These are phyloP conservation scores for Falcunculus frontatus DNA, from an alignment of 2,113 vertebrate species.

Conservation along the genomic window DNA sequence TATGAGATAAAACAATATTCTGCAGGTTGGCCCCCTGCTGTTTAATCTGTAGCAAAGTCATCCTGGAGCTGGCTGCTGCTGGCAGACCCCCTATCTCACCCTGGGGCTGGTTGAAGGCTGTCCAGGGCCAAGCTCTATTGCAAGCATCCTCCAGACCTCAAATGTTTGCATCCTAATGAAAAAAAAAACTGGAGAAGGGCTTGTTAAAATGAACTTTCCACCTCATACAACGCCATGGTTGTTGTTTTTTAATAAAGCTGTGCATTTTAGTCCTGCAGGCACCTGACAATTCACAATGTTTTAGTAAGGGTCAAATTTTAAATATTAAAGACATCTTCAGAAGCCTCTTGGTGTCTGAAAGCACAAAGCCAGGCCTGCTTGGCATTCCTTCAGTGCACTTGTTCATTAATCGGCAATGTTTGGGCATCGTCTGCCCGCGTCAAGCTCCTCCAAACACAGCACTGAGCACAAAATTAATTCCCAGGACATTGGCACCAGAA, in stretches of 20 bases:
- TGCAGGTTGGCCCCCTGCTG: background rate
- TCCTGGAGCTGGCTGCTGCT: background rate
- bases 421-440: background rate
- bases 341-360: background rate
- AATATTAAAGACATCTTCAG: conserved; percentile 22
- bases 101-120: background rate
- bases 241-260: background rate
- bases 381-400: background rate
- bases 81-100: background rate
- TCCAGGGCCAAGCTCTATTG: background rate
- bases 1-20: conserved; percentile 29
- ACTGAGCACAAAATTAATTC: background rate
- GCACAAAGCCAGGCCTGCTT: background rate
- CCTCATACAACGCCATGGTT: background rate
- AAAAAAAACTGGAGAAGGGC: background rate
- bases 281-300: background rate
- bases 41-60: background rate
- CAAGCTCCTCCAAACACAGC: background rate
- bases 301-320: conserved; percentile 3
- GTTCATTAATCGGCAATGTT: background rate
- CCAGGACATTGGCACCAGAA: background rate
- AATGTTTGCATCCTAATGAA: background rate
- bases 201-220: background rate
- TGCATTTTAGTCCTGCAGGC: background rate
- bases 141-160: background rate